Evolutionary conservation across 2,797 vertebrate species (phyloP).

Genomic region (Philypnodon macrostomus): DNA sequence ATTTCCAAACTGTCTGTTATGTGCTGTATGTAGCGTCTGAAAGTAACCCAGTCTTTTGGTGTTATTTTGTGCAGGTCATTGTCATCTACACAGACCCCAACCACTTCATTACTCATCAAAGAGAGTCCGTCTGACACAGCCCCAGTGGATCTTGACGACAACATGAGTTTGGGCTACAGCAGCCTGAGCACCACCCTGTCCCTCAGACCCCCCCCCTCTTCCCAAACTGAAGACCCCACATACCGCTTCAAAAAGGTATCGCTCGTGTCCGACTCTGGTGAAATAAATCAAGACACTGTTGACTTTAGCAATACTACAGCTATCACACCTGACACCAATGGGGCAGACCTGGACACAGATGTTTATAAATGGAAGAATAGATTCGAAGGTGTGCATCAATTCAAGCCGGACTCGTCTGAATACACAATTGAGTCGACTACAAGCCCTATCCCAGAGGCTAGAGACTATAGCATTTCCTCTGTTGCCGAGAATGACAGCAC

Average conservation of each 20-base stretch:
- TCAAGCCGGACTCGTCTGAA: neutral
- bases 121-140: constrained; percentile 11
- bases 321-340: constrained; percentile 12
- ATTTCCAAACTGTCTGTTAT: too few species aligned
- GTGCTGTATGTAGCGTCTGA: too few species aligned
- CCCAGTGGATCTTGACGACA: constrained; percentile 18
- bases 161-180: constrained; percentile 60
- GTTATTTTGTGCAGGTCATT: constrained; percentile 36
- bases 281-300: neutral
- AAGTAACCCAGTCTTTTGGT: neutral
- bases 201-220: constrained; percentile 32
- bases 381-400: constrained; percentile 44
- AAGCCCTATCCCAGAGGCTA: constrained; percentile 13
- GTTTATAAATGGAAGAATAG: constrained; percentile 49
- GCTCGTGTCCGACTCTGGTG: constrained; percentile 45
- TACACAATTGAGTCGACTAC: neutral
- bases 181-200: constrained; percentile 70
- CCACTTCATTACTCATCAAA: too few species aligned
- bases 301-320: neutral
- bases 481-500: constrained; percentile 23
- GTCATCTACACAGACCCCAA: constrained; percentile 9
- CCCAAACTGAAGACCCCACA: constrained; percentile 52
- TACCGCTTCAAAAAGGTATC: constrained; percentile 76
- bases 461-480: constrained; percentile 18
- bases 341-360: neutral